Base-by-base conservation (phyloP, 1,140 invertebrate species). In the Macrobrachium nipponense region DNA sequence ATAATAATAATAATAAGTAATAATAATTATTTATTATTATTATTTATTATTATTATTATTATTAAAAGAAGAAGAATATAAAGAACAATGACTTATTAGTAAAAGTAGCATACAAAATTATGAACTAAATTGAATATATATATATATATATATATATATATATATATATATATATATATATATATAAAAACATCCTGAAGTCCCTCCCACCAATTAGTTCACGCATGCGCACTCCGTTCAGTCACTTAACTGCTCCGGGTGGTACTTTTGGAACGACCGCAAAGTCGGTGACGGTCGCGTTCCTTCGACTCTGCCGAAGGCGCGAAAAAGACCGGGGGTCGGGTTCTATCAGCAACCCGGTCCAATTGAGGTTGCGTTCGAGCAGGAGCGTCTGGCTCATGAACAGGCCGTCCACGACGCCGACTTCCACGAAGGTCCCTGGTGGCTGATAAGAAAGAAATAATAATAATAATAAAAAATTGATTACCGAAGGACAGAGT, bases 351-450 rank as follows among this genome's bases (percentile, higher is more conserved):
- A 90, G 78, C 10, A 89, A 87, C 5, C 89, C 89, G 7, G 82
- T 88, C 89, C 89, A 90, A 77, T 80, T 80, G 4, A 85, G 82
- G 76, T 87, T 83, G 80, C 51, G 87, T 80, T 90, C 89, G 58
- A 89, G 83, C 80, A 88, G 70, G 14, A 90, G 82, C 0, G 89
- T 88, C 43, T 90, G 86, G 20, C 86, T 88, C 81, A 88, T 86
- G 78, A 87, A 88, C 78, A 88, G 88, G 8, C 89, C 89, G 62
- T 90, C 89, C 18, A 84, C 85, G 2, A 88, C 89, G 7, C 89
- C 89, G 0, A 89, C 88, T 79, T 90, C 89, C 61, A 90, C 86
- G 81, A 89, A 90, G 70, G 88, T 85, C 51, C 89, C 89, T 8
- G 86, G 86, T 36, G 72, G 75, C 88, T 89, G 59, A 20, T 5